Percentiles rank a stretch among this genome's conserved stretches.
Evolutionary conservation across 2,888 invertebrate species (phyloP).

Genomic region (Cenopis cana): DNA sequence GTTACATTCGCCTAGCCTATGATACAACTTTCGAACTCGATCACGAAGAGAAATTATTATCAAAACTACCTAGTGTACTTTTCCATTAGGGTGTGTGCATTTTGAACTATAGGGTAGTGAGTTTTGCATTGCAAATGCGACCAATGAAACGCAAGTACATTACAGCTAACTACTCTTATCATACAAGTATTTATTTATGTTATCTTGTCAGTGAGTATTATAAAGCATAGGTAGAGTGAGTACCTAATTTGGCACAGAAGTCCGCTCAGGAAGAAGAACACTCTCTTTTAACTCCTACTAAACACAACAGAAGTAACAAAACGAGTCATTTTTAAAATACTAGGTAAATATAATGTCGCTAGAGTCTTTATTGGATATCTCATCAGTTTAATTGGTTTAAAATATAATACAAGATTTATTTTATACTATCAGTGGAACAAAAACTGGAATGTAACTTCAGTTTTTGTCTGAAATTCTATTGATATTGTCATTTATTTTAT

Average conservation of each 20-base stretch:
- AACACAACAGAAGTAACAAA: slow-evolving; percentile 42
- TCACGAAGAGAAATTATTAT: slow-evolving; percentile 84
- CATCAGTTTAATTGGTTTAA: slow-evolving; percentile 36
- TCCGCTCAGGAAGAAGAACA: slow-evolving; percentile 51
- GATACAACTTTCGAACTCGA: slow-evolving; percentile 83
- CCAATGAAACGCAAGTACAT: slow-evolving; percentile 74
- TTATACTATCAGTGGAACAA: slow-evolving; percentile 46
- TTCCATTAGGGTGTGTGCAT: slow-evolving; percentile 77
- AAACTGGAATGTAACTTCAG: slow-evolving; percentile 45
- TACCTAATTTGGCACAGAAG: slow-evolving; percentile 80
- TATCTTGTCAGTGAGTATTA: slow-evolving; percentile 67
- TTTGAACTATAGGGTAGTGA: slow-evolving; percentile 80
- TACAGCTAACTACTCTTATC: slow-evolving; percentile 80
- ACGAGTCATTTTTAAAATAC: slow-evolving; percentile 41
- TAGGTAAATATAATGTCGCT: slow-evolving; percentile 45
- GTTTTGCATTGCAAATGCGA: slow-evolving; percentile 74
- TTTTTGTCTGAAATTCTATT: slow-evolving; percentile 51
- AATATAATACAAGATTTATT: slow-evolving; percentile 39
- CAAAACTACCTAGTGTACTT: slow-evolving; percentile 82
- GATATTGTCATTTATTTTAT: slow-evolving; percentile 59
- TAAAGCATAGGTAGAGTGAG: slow-evolving; percentile 64
- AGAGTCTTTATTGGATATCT: slow-evolving; percentile 44
- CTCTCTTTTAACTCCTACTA: slow-evolving; percentile 44
- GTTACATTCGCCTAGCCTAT: slow-evolving; percentile 84
- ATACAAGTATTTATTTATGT: slow-evolving; percentile 66